Percentiles rank a stretch among this genome's conserved stretches.
phyloP scores from a whole-genome alignment of 2,113 vertebrate genomes.

The Galbula dea region DNA sequence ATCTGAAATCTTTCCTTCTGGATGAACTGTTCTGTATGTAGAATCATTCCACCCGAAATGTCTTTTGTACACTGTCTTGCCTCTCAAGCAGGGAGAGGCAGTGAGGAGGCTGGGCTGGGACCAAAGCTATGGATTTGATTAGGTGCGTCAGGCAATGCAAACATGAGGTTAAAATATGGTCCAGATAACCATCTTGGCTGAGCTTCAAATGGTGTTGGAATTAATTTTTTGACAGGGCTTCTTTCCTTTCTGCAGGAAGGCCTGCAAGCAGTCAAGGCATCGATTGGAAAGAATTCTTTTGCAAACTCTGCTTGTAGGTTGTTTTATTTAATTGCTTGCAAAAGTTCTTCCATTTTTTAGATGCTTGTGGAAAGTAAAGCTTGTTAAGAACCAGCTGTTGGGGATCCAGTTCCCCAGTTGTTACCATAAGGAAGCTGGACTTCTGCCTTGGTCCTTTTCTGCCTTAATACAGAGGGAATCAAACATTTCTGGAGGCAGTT shows the following conservation, averaged over 20 bases:
- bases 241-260: not conserved
- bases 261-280: not conserved
- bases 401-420: not conserved
- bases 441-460: not conserved
- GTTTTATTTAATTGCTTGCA: not conserved
- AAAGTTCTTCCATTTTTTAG: not conserved
- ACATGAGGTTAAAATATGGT: not conserved
- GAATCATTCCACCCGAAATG: not conserved
- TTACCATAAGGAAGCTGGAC: not conserved
- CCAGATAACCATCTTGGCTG: not conserved
- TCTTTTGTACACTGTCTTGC: not conserved
- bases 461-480: not conserved
- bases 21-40: not conserved
- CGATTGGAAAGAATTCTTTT: not conserved
- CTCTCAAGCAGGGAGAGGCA: not conserved
- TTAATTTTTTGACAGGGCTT: not conserved
- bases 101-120: not conserved
- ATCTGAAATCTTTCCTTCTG: not conserved
- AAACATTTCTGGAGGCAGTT: not conserved
- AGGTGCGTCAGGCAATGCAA: not conserved
- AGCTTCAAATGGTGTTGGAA: not conserved
- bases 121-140: conserved; percentile 14
- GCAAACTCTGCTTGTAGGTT: not conserved
- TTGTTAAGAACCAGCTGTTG: not conserved
- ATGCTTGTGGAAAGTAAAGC: not conserved